phyloP scores from a whole-genome alignment of 2,888 invertebrate species.

The Eupithecia inturbata region DNA sequence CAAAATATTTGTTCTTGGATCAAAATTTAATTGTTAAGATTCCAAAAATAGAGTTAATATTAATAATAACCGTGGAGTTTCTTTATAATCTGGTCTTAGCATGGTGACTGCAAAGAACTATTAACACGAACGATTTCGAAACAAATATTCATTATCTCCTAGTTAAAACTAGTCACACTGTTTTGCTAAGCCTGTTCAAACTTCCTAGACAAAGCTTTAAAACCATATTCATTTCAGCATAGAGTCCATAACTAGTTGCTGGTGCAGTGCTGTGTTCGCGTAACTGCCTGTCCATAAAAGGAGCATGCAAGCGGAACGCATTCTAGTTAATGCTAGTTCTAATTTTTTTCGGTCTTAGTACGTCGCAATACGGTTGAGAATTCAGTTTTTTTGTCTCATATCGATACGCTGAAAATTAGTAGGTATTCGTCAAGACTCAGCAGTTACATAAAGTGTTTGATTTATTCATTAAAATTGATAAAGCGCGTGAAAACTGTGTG shows the following conservation, averaged over 20 bases:
- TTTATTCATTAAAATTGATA: conserved; percentile 30
- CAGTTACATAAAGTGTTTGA: conserved; percentile 38
- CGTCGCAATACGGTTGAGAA: conserved; percentile 35
- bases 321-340: conserved; percentile 34
- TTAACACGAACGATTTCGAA: conserved; percentile 13
- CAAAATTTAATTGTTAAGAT: not conserved
- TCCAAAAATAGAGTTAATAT: not conserved
- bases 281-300: conserved; percentile 53
- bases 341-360: conserved; percentile 27
- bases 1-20: conserved; percentile 1
- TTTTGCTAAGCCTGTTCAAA: conserved; percentile 24
- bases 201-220: conserved; percentile 8
- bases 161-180: conserved; percentile 34
- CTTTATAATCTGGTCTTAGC: not conserved
- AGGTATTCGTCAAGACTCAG: conserved; percentile 32
- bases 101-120: not conserved
- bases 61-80: not conserved
- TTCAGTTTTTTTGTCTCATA: conserved; percentile 32
- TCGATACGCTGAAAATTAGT: conserved; percentile 35
- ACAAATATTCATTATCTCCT: conserved; percentile 27
- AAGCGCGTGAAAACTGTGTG: conserved; percentile 28
- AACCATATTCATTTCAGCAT: conserved; percentile 16
- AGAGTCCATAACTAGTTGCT: conserved; percentile 32
- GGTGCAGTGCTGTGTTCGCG: conserved; percentile 47
- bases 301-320: conserved; percentile 56